These are phyloP conservation scores for Trimorus sp. DNA, from an alignment of 2,888 invertebrate genomes.

Conservation along the genomic window DNA sequence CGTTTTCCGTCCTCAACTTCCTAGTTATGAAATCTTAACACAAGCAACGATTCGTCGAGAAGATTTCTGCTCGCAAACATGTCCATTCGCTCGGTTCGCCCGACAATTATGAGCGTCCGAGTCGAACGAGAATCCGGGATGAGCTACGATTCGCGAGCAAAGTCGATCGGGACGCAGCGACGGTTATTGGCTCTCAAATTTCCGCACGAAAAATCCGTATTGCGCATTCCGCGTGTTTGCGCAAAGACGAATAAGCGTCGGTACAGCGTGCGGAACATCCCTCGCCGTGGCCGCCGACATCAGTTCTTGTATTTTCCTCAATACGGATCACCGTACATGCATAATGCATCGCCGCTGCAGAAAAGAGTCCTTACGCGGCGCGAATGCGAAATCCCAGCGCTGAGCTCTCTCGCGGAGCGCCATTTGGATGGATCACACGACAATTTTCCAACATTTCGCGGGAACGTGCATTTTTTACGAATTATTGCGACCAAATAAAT, in stretches of 20 bases:
- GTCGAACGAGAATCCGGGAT: too few species aligned
- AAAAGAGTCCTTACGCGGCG: constrained; percentile 64
- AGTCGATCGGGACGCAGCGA: too few species aligned
- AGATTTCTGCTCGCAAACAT: too few species aligned
- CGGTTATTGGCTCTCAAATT: constrained; percentile 14
- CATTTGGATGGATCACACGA: constrained; percentile 65
- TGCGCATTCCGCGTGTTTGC: constrained; percentile 40
- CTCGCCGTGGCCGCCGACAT: constrained; percentile 55
- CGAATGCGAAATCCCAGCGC: constrained; percentile 60
- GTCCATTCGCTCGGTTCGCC: too few species aligned
- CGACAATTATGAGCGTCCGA: too few species aligned
- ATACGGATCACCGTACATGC: constrained; percentile 65
- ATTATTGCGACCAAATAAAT: constrained; percentile 58
- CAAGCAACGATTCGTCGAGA: too few species aligned
- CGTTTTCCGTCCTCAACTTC: too few species aligned
- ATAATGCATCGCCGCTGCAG: constrained; percentile 63
- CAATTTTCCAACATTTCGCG: constrained; percentile 65
- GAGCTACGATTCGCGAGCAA: too few species aligned
- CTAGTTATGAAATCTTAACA: too few species aligned
- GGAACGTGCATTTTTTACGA: constrained; percentile 66
- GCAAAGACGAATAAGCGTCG: constrained; percentile 43
- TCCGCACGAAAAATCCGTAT: constrained; percentile 43
- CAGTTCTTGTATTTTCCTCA: constrained; percentile 65
- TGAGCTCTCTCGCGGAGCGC: constrained; percentile 54
- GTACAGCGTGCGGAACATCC: constrained; percentile 40